Percentiles rank a stretch among this genome's conserved stretches.
Conservation (phyloP, 2,113 vertebrate species). For the Pelusios castaneus region DNA sequence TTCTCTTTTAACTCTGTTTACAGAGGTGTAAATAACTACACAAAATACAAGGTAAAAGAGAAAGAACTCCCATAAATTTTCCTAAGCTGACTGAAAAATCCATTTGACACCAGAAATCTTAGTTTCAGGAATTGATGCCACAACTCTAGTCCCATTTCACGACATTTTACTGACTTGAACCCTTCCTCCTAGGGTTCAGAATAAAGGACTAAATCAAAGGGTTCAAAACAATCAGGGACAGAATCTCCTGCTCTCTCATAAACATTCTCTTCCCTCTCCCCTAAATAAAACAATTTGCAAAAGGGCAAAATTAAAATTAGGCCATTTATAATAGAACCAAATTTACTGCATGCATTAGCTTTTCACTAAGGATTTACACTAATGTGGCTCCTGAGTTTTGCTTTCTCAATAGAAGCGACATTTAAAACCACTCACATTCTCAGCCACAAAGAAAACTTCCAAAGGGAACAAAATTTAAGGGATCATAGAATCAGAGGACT, state of each 20-base stretch:
- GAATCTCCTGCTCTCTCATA: not conserved
- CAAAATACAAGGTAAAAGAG: not conserved
- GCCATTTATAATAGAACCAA: fast-evolving
- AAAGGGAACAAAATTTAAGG: not conserved
- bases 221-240: not conserved
- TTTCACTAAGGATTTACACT: not conserved
- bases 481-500: no score
- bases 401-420: not conserved
- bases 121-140: fast-evolving
- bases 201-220: not conserved
- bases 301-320: fast-evolving
- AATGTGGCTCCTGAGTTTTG: not conserved
- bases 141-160: fast-evolving
- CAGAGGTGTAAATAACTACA: not conserved
- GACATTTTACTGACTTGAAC: no score
- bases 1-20: fast-evolving
- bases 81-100: fast-evolving
- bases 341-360: not conserved
- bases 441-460: not conserved
- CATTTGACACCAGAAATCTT: not conserved
- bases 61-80: fast-evolving
- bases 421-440: not conserved
- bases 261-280: not conserved
- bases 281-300: not conserved
- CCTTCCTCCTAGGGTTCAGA: not conserved